phyloP scores from a whole-genome alignment of 1,140 invertebrate genomes.

The Phocides pigmalion region DNA sequence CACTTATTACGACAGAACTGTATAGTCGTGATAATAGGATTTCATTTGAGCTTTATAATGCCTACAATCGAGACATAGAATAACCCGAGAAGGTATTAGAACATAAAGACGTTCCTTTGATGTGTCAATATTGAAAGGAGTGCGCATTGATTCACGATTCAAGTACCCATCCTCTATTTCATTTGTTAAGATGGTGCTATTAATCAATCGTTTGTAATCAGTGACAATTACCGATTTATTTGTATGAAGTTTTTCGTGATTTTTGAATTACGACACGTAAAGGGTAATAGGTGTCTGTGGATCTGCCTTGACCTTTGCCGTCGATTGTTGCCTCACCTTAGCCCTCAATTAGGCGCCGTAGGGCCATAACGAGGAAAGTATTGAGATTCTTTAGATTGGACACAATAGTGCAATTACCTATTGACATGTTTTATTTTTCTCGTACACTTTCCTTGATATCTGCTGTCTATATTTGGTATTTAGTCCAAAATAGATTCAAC shows the following conservation, averaged over 20 bases:
- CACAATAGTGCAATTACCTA: conserved; percentile 24
- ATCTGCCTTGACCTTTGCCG: conserved; percentile 15
- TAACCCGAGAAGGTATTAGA: conserved; percentile 20
- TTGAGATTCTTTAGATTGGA: background rate
- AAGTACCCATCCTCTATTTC: conserved; percentile 15
- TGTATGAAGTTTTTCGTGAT: conserved; percentile 20
- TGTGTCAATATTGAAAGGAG: conserved; percentile 27
- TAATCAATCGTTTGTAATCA: conserved; percentile 32
- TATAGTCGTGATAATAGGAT: conserved; percentile 33
- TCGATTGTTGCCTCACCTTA: conserved; percentile 33
- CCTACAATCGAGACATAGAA: conserved; percentile 29
- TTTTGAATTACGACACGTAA: conserved; percentile 18
- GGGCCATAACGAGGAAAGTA: conserved; percentile 17
- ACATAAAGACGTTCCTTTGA: conserved; percentile 30
- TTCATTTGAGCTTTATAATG: conserved; percentile 31
- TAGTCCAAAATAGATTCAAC: too few species aligned
- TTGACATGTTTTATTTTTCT: background rate
- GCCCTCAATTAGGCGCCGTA: conserved; percentile 24
- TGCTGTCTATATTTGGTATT: too few species aligned
- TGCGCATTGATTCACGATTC: conserved; percentile 19
- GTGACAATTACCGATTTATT: conserved; percentile 31
- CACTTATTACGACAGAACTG: conserved; percentile 31
- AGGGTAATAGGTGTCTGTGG: conserved; percentile 20
- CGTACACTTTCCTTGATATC: too few species aligned
- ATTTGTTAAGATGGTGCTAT: conserved; percentile 26